These are phyloP conservation scores for Eilema griseolum DNA, from an alignment of 2,888 invertebrate genomes.

Conservation along the genomic window DNA sequence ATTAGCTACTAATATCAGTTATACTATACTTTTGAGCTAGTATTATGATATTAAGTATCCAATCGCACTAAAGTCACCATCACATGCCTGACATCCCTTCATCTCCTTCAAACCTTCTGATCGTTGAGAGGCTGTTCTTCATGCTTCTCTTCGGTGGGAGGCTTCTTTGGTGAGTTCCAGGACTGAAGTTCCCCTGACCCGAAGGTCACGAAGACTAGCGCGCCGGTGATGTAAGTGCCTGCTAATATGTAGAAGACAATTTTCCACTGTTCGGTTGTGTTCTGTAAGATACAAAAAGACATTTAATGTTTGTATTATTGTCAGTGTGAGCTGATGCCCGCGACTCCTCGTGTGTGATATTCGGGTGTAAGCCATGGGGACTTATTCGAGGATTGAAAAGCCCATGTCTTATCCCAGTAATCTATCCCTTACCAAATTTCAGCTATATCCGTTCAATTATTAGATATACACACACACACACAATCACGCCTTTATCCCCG, in stretches of 20 bases:
- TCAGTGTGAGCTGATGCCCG: background rate
- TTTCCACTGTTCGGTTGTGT: slow-evolving; percentile 92
- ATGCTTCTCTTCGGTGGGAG: slow-evolving; percentile 48
- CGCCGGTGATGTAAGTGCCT: slow-evolving; percentile 90
- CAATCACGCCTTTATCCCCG: too few relatives aligned
- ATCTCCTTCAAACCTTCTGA: slow-evolving; percentile 63
- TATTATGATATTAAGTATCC: background rate
- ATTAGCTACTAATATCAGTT: slow-evolving; percentile 3
- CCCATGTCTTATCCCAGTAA: too few relatives aligned
- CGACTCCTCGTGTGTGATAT: too few relatives aligned
- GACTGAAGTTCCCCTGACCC: slow-evolving; percentile 89
- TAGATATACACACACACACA: too few relatives aligned
- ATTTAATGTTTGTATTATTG: background rate
- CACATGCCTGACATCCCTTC: slow-evolving; percentile 33
- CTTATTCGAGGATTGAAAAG: too few relatives aligned
- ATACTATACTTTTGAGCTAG: background rate
- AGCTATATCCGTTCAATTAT: too few relatives aligned
- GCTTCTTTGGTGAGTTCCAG: slow-evolving; percentile 68
- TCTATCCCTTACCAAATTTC: too few relatives aligned
- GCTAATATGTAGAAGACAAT: slow-evolving; percentile 94
- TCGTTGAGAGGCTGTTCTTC: slow-evolving; percentile 79
- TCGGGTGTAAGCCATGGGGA: too few relatives aligned
- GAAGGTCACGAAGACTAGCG: slow-evolving; percentile 87
- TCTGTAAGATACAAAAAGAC: slow-evolving; percentile 70
- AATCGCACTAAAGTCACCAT: slow-evolving; percentile 1